Percentiles rank a stretch among this genome's conserved stretches.
These are phyloP conservation scores for Dinocampus coccinellae DNA, from an alignment of 2,888 invertebrate species.

Conservation along the genomic window DNA sequence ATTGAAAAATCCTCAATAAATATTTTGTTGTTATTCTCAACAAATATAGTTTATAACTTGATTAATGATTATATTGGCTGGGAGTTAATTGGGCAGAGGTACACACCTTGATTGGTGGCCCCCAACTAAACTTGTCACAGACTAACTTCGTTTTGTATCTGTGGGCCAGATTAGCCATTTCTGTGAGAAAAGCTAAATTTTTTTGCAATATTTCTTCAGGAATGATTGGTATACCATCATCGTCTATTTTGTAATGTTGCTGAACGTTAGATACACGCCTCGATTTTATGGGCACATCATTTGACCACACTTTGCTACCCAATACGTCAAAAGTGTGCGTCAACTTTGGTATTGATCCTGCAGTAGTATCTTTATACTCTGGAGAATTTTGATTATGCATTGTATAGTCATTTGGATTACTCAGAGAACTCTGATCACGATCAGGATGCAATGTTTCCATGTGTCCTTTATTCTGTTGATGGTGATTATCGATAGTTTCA, in stretches of 20 bases:
- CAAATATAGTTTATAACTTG: neutral
- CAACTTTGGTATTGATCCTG: conserved; percentile 11
- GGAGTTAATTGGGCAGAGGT: conserved; percentile 56
- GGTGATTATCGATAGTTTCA: too few relatives aligned
- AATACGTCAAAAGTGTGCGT: conserved; percentile 50
- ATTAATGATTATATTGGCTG: conserved; percentile 49
- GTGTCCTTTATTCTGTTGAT: too few relatives aligned
- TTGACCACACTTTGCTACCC: conserved; percentile 40
- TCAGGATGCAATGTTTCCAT: too few relatives aligned
- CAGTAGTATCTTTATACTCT: neutral
- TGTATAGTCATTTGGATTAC: too few relatives aligned
- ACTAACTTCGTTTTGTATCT: conserved; percentile 39
- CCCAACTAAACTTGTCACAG: conserved; percentile 54
- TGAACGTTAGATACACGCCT: conserved; percentile 18
- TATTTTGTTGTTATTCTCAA: neutral
- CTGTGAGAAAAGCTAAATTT: conserved; percentile 51
- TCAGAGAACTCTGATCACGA: too few relatives aligned
- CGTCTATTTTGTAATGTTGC: neutral
- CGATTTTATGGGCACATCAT: conserved; percentile 49
- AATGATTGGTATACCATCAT: conserved; percentile 37
- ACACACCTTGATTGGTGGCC: conserved; percentile 66
- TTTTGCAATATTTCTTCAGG: conserved; percentile 43
- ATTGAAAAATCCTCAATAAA: neutral
- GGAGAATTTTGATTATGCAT: neutral
- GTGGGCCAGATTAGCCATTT: conserved; percentile 50